Conservation (phyloP, 2,888 invertebrate species). For the Chaitophorus viminalis region DNA sequence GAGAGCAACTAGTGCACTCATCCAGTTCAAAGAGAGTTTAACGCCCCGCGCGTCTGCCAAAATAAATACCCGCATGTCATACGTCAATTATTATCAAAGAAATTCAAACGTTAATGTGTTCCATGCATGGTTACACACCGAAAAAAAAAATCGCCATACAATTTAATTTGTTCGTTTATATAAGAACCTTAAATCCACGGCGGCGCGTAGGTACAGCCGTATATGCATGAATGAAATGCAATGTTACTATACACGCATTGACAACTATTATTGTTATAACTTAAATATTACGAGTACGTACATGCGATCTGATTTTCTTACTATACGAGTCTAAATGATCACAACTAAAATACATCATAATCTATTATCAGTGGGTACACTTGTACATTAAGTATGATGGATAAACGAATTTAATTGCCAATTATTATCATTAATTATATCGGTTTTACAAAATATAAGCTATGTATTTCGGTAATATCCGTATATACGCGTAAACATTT, state of each 20-base stretch:
- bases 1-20: conserved; percentile 22
- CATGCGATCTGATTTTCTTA: neutral
- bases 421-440: neutral
- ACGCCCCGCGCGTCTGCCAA: conserved; percentile 35
- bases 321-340: too few species aligned
- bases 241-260: neutral
- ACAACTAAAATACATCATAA: too few species aligned
- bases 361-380: too few species aligned
- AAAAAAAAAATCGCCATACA: conserved; percentile 20
- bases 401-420: neutral
- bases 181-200: neutral
- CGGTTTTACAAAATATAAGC: neutral
- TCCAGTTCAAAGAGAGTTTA: conserved; percentile 54
- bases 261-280: neutral
- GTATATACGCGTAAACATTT: neutral
- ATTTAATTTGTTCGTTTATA: conserved; percentile 25
- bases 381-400: too few species aligned
- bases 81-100: conserved; percentile 26
- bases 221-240: neutral
- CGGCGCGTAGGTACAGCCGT: neutral
- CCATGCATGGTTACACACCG: conserved; percentile 11
- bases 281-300: neutral
- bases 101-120: conserved; percentile 18
- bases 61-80: conserved; percentile 37
- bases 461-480: neutral